Conservation (phyloP, 1,140 invertebrate genomes). For the Protaetia brevitarsis region DNA sequence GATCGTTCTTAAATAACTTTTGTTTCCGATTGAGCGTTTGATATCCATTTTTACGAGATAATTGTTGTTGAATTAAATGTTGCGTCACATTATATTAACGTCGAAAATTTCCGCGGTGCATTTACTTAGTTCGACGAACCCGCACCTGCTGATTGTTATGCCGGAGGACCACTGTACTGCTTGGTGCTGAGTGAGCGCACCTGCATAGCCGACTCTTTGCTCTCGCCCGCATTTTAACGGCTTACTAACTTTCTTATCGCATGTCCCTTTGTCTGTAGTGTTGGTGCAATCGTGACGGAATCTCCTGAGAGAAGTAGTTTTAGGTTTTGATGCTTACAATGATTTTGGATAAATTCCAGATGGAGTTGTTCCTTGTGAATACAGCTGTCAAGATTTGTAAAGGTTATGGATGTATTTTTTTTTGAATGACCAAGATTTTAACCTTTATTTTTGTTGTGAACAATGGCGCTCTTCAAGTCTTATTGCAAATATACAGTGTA, state of each 20-base stretch:
- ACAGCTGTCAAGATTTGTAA: too few relatives aligned
- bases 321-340: too few relatives aligned
- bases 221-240: neutral
- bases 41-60: too few relatives aligned
- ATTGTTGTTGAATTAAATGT: neutral
- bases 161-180: conserved; percentile 2
- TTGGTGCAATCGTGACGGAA: neutral
- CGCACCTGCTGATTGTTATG: conserved; percentile 29
- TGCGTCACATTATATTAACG: neutral
- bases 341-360: too few relatives aligned
- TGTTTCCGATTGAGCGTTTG: neutral
- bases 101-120: neutral
- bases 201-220: conserved; percentile 13
- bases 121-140: conserved; percentile 22
- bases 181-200: conserved; percentile 17
- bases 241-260: conserved; percentile 13
- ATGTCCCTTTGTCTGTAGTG: neutral
- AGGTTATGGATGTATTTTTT: too few relatives aligned
- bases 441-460: too few relatives aligned
- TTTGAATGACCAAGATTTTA: too few relatives aligned
- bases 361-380: too few relatives aligned
- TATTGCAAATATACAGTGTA: too few relatives aligned
- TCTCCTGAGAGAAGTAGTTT: too few relatives aligned
- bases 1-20: neutral
- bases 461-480: too few relatives aligned